Evolutionary conservation across 2,797 vertebrate species (phyloP).

Genomic region (Semotilus atromaculatus): DNA sequence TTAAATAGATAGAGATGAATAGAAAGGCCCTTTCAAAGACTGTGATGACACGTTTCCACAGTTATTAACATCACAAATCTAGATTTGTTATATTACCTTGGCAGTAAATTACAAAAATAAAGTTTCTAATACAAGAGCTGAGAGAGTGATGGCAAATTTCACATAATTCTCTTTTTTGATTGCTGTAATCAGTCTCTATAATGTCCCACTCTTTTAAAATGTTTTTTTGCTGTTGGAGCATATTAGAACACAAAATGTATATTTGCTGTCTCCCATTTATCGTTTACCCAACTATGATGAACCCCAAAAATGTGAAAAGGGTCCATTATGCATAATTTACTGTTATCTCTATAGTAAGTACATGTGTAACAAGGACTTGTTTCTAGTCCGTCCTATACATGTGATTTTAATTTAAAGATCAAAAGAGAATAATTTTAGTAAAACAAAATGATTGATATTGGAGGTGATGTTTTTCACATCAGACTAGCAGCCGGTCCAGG

Average conservation of each 20-base stretch:
- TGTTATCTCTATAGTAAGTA: no score
- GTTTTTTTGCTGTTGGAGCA: not conserved
- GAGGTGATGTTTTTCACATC: not conserved
- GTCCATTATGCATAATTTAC: not conserved
- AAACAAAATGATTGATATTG: not conserved
- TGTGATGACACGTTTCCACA: not conserved
- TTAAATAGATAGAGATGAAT: no score
- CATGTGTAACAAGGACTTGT: no score
- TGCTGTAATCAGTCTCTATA: not conserved
- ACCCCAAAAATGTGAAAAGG: not conserved
- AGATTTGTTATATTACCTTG: not conserved
- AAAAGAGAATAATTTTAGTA: no score
- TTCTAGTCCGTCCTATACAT: not conserved
- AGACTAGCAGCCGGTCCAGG: not conserved
- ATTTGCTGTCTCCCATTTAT: not conserved
- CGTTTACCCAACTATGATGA: not conserved
- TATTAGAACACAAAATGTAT: not conserved
- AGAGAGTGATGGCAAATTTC: not conserved
- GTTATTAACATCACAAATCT: not conserved
- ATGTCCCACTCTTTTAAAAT: not conserved
- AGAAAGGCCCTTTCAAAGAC: no score
- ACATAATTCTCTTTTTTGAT: not conserved
- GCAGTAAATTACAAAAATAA: no score
- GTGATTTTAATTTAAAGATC: not conserved
- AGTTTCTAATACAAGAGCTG: no score